Percentiles rank a stretch among this genome's conserved stretches.
These are phyloP conservation scores for Disparrhopalites patrizii DNA, from an alignment of 2,888 invertebrate species.

Conservation along the genomic window DNA sequence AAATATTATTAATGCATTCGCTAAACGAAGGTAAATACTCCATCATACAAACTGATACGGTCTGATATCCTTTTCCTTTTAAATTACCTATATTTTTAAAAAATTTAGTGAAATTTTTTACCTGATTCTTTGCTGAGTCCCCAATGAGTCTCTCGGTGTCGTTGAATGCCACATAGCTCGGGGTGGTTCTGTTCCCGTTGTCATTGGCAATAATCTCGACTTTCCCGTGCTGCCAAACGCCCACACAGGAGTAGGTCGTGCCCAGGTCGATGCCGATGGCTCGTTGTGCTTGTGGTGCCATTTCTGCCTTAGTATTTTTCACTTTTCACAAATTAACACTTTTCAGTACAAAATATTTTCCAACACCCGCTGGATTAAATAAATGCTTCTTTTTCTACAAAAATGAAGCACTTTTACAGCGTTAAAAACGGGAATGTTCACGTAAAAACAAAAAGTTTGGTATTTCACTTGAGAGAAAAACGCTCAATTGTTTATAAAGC, in stretches of 20 bases:
- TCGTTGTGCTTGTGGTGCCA: background rate
- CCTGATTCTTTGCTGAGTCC: slow-evolving; percentile 82
- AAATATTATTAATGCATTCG: background rate
- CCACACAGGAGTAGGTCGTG: slow-evolving; percentile 81
- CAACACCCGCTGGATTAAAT: no score
- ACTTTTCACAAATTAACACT: background rate
- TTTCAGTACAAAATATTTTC: no score
- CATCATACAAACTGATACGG: no score
- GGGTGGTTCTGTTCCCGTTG: slow-evolving; percentile 76
- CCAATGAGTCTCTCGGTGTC: slow-evolving; percentile 78
- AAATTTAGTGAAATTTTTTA: slow-evolving; percentile 51
- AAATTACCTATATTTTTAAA: no score
- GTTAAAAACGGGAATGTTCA: no score
- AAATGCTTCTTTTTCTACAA: no score
- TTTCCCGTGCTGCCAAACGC: slow-evolving; percentile 75
- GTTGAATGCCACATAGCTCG: slow-evolving; percentile 80
- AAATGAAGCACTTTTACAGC: no score
- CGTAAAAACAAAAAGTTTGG: no score
- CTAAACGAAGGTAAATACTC: no score
- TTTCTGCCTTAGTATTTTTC: background rate
- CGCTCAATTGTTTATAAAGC: no score
- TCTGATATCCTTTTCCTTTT: no score
- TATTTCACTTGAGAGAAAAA: no score
- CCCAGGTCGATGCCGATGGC: slow-evolving; percentile 84
- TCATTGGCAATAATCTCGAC: slow-evolving; percentile 80